Percentiles rank a stretch among this genome's conserved stretches.
Evolutionary conservation across 2,797 vertebrate species (phyloP).

Genomic region (Rhadinocentrus ornatus): DNA sequence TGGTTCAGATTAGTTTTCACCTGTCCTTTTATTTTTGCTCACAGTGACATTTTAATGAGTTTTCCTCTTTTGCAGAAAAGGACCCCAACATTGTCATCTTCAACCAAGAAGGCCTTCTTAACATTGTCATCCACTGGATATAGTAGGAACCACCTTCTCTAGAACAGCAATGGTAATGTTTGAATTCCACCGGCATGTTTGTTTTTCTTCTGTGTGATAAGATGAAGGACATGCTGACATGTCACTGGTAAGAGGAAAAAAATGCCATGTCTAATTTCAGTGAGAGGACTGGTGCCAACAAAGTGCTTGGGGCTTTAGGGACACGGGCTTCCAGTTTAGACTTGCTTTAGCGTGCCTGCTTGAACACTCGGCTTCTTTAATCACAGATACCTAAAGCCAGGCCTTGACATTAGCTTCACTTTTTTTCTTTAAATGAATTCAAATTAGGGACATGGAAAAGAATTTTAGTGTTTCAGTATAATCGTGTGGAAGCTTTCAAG

Average conservation of each 20-base stretch:
- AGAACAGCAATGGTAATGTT: constrained; percentile 67
- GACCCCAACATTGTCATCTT: constrained; percentile 31
- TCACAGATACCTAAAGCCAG: constrained; percentile 39
- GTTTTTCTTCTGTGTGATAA: not conserved
- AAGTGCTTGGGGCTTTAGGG: constrained; percentile 34
- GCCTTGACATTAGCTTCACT: not conserved
- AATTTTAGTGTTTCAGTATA: no score
- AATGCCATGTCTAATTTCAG: constrained; percentile 47
- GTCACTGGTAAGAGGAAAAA: constrained; percentile 12
- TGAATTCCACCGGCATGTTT: not conserved
- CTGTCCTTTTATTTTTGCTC: not conserved
- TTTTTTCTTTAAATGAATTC: no score
- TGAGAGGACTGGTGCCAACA: constrained; percentile 25
- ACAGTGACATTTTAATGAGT: not conserved
- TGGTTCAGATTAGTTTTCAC: not conserved
- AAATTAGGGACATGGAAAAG: no score
- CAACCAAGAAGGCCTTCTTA: constrained; percentile 28
- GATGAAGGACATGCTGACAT: not conserved
- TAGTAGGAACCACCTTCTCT: constrained; percentile 21
- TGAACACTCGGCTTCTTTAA: constrained; percentile 31
- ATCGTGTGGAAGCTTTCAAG: not conserved
- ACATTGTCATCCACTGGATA: constrained; percentile 36
- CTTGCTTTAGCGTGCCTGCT: constrained; percentile 32
- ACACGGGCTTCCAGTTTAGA: constrained; percentile 45
- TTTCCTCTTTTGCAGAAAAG: constrained; percentile 25